These are phyloP conservation scores for Dryobota labecula DNA, from an alignment of 2,888 invertebrate species.

Conservation along the genomic window DNA sequence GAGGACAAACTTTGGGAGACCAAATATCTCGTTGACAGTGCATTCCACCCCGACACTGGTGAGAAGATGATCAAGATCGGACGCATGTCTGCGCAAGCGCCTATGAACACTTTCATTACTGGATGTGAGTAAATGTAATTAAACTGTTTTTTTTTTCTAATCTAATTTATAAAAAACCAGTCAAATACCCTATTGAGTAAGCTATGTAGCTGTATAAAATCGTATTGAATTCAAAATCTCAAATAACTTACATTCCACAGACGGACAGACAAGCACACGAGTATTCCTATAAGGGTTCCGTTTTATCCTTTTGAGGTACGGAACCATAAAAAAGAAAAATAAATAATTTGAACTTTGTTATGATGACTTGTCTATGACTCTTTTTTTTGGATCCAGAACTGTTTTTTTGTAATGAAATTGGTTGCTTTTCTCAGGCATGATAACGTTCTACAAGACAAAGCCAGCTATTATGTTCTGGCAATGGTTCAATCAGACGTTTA, in stretches of 20 bases:
- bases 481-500: slow-evolving; percentile 99
- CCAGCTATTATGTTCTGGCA: slow-evolving; percentile 99
- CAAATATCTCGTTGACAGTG: slow-evolving; percentile 99
- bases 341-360: too few species aligned
- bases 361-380: too few species aligned
- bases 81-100: slow-evolving; percentile 99
- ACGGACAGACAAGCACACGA: too few species aligned
- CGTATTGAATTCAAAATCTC: not conserved
- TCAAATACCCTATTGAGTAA: not conserved
- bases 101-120: slow-evolving; percentile 98
- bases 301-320: too few species aligned
- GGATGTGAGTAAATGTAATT: slow-evolving; percentile 91
- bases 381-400: too few species aligned
- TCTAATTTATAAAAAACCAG: not conserved
- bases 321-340: too few species aligned
- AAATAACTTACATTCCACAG: not conserved
- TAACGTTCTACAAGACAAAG: slow-evolving; percentile 98
- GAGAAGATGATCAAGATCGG: slow-evolving; percentile 98
- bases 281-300: too few species aligned
- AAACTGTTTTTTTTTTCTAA: not conserved
- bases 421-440: slow-evolving; percentile 92
- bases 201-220: not conserved
- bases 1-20: slow-evolving; percentile 96
- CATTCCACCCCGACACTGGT: slow-evolving; percentile 99
- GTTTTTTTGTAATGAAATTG: not conserved